Conservation (phyloP, 2,797 vertebrate genomes). For the Platalea minor region DNA sequence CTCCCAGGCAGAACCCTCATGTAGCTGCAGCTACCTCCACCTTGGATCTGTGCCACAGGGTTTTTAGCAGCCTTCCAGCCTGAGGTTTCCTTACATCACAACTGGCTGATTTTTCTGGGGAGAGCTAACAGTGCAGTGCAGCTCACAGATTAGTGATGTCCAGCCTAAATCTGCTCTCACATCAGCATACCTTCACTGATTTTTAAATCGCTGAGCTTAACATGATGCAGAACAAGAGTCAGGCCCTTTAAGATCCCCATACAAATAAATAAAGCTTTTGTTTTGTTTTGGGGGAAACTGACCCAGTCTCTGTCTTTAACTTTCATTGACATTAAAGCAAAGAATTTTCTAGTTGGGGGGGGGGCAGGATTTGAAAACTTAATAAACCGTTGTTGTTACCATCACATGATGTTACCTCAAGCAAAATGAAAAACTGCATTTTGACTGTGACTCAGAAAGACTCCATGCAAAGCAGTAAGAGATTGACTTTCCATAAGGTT, state of each 20-base stretch:
- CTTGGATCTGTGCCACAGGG: neutral
- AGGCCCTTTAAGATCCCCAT: neutral
- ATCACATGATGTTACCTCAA: neutral
- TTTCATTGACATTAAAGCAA: neutral
- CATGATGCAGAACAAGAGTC: neutral
- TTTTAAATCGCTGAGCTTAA: neutral
- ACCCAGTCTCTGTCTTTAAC: neutral
- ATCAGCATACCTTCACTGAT: neutral
- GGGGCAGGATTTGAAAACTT: neutral
- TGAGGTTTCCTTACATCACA: neutral
- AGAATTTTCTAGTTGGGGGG: neutral
- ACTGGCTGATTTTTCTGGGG: neutral
- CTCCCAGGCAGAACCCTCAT: neutral
- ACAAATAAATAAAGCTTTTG: neutral
- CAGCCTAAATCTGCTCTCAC: neutral
- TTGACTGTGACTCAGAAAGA: conserved; percentile 23
- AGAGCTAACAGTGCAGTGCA: neutral
- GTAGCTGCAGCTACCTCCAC: neutral
- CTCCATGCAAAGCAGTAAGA: neutral
- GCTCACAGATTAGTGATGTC: neutral
- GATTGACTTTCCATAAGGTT: neutral
- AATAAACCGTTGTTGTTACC: neutral
- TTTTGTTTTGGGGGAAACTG: neutral
- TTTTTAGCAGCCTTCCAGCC: neutral
- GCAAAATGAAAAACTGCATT: conserved; percentile 21